Conservation (phyloP, 1,140 invertebrate species). For the Planococcus citri region DNA sequence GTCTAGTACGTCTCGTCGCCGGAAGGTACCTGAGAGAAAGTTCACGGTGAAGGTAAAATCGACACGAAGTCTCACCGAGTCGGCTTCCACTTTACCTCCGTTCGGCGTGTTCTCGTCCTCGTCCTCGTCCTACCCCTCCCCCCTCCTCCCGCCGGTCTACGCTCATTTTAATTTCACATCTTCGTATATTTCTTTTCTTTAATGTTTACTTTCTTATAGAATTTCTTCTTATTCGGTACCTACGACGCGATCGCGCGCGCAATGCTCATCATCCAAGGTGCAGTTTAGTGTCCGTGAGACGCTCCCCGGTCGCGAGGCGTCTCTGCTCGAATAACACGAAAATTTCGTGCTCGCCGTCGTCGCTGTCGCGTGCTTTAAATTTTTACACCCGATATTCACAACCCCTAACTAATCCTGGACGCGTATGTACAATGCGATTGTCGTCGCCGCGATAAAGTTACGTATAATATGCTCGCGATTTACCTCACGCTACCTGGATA, state of each 20-base stretch:
- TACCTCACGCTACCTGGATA: background rate
- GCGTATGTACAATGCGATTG: background rate
- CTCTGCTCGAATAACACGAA: too few relatives aligned
- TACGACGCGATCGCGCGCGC: too few relatives aligned
- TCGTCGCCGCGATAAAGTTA: too few relatives aligned
- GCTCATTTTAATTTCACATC: conserved; percentile 16
- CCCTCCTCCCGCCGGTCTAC: background rate
- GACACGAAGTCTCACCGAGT: conserved; percentile 7
- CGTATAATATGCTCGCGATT: background rate
- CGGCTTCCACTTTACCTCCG: conserved; percentile 12
- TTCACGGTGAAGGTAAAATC: conserved; percentile 20
- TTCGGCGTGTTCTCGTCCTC: too few relatives aligned
- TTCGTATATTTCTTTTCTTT: background rate
- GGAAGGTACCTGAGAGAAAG: too few relatives aligned
- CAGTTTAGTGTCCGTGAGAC: background rate
- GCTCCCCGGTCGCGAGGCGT: background rate
- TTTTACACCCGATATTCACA: too few relatives aligned
- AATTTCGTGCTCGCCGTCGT: too few relatives aligned
- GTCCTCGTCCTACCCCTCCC: background rate
- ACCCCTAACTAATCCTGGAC: too few relatives aligned
- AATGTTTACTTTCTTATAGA: conserved; percentile 19
- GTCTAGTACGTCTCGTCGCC: too few relatives aligned
- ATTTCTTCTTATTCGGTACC: background rate
- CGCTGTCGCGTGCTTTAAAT: too few relatives aligned
- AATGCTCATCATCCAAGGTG: background rate